phyloP scores from a whole-genome alignment of 2,888 invertebrate species.

The Laothoe populi region DNA sequence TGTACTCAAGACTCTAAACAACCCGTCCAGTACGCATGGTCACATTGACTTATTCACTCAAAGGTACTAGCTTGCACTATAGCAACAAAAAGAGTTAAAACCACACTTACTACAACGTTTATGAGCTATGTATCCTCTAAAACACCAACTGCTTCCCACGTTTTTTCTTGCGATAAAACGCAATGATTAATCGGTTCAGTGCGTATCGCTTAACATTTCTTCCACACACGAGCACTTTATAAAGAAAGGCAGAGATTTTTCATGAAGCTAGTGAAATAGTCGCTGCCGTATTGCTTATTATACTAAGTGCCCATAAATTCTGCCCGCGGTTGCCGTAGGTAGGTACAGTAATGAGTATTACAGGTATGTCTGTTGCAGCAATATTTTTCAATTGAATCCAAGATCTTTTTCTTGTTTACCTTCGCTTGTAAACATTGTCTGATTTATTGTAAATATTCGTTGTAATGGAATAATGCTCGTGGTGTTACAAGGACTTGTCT shows the following conservation, averaged over 20 bases:
- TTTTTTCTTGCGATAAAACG: constrained; percentile 17
- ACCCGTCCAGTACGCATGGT: too few relatives aligned
- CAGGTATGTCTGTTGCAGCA: constrained; percentile 31
- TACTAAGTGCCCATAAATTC: constrained; percentile 50
- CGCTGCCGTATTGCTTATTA: constrained; percentile 42
- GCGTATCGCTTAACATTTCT: constrained; percentile 26
- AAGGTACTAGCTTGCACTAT: too few relatives aligned
- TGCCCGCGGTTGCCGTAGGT: constrained; percentile 40
- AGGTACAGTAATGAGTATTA: constrained; percentile 39
- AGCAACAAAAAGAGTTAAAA: neutral
- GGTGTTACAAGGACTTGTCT: neutral
- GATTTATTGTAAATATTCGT: constrained; percentile 4
- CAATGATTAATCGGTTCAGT: constrained; percentile 15
- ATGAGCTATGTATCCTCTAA: neutral
- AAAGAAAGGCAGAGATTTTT: constrained; percentile 29
- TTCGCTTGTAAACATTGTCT: constrained; percentile 29
- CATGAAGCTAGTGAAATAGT: constrained; percentile 34
- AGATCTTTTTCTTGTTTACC: constrained; percentile 24
- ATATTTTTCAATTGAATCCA: constrained; percentile 43
- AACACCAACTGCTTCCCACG: neutral
- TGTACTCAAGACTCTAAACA: too few relatives aligned
- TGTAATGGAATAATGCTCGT: neutral
- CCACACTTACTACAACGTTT: neutral
- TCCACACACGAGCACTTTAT: constrained; percentile 12
- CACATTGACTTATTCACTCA: too few relatives aligned